Evolutionary conservation across 2,888 invertebrate species (phyloP), one percentile per base, ranked within the genome.

Genomic region (Epicampocera succincta): DNA sequence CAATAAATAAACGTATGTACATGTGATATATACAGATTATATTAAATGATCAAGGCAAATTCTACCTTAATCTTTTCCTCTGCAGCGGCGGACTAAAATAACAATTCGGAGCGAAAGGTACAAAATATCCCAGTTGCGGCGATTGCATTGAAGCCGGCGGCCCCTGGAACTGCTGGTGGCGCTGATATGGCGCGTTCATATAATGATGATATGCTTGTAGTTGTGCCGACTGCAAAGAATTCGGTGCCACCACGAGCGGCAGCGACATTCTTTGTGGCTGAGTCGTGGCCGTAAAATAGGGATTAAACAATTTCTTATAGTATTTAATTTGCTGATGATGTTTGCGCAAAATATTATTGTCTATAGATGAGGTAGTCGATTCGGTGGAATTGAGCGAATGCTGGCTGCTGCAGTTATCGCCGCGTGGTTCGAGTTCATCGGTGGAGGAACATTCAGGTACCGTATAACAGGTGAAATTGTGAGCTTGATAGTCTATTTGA

Each of bases 111-210:
- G 89, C 85, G 74, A 91, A 85, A 8, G 93, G 93, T 84, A 93
- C 92, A 87, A 93, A 93, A 87, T 93, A 93, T 0, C 93, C 93
- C 85, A 93, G 89, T 86, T 93, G 93, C 9, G 93, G 93, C 46
- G 88, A 74, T 46, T 65, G 69, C 0, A 60, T 11, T 15, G 56
- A 13, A 29, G 17, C 2, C n/a, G 11, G 25, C 13, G 60, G 38
- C 0, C 58, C 40, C 11, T n/a, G 72, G 11, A 33, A 21, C 9
- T 44, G 71, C 6, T 48, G 60, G n/a, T 48, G 78, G 0, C 12
- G 17, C n/a, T 72, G 61, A 63, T 46, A 56, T 6, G 48, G 29
- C 8, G 48, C 17, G 68, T 84, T 85, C 8, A 85, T 44, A 54
- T 69, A 80, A 76, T 88, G 87, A 56, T 89, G 88, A 82, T 85